phyloP scores from a whole-genome alignment of 2,797 vertebrate genomes.

The Danio kyathit region DNA sequence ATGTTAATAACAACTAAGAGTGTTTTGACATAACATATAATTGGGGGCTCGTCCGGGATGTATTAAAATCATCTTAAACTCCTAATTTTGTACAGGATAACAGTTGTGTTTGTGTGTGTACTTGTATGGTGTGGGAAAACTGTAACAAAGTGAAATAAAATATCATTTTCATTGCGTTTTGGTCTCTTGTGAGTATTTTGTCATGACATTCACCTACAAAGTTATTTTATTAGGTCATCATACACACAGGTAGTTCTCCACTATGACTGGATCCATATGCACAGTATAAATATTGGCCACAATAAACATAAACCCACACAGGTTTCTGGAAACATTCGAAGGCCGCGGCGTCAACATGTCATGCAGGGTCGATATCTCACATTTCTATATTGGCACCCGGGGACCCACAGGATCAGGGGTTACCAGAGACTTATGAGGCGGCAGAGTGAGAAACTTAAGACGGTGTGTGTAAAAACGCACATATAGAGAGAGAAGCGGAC shows the following conservation, averaged over 20 bases:
- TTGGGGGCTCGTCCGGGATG: too few species aligned
- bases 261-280: not conserved
- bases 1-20: too few species aligned
- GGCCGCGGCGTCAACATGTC: constrained; percentile 4
- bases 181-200: too few species aligned
- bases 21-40: too few species aligned
- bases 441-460: constrained; percentile 25
- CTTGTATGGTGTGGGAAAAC: too few species aligned
- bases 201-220: too few species aligned
- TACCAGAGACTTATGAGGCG: constrained; percentile 15
- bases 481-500: constrained; percentile 12
- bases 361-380: constrained; percentile 2
- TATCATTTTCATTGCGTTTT: too few species aligned
- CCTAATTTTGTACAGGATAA: too few species aligned
- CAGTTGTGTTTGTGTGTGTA: too few species aligned
- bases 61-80: too few species aligned
- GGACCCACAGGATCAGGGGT: not conserved
- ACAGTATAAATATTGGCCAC: not conserved
- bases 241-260: not conserved
- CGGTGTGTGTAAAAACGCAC: constrained; percentile 16
- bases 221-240: too few species aligned
- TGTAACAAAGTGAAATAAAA: too few species aligned
- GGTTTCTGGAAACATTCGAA: constrained; percentile 26
- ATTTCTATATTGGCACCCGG: constrained; percentile 22
- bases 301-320: not conserved